Conservation (phyloP, 23 tunicate species). For the Oikopleura vanhoeffeni region DNA sequence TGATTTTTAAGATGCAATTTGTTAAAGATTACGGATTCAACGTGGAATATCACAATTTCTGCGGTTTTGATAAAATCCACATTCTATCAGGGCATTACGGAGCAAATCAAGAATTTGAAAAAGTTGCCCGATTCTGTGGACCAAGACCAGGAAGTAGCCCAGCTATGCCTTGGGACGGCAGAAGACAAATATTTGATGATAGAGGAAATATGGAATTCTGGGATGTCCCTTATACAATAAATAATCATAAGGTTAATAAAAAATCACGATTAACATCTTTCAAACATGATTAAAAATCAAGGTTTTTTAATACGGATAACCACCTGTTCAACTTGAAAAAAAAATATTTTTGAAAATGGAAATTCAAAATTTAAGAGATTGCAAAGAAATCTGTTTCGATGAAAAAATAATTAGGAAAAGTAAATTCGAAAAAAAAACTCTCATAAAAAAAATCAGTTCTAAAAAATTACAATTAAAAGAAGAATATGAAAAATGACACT, state of each 20-base stretch:
- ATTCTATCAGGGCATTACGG: not conserved
- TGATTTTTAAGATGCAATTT: conserved; percentile 14
- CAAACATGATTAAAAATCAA: too few relatives aligned
- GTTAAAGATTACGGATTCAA: not conserved
- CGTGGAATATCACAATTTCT: conserved; percentile 11
- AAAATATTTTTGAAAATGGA: too few relatives aligned
- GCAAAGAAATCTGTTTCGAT: too few relatives aligned
- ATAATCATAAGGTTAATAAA: not conserved
- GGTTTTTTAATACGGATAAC: too few relatives aligned
- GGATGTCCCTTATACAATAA: not conserved
- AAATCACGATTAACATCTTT: too few relatives aligned
- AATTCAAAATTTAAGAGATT: too few relatives aligned
- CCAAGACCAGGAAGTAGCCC: not conserved
- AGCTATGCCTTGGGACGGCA: not conserved
- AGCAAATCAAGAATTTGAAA: not conserved
- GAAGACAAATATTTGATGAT: not conserved
- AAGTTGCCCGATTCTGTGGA: conserved; percentile 11
- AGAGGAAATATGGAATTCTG: not conserved
- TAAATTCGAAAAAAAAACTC: too few relatives aligned
- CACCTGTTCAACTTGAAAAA: too few relatives aligned
- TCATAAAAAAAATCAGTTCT: too few relatives aligned
- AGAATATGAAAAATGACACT: too few relatives aligned
- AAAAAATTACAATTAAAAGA: too few relatives aligned
- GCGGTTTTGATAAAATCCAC: conserved; percentile 7
- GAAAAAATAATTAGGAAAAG: too few relatives aligned